Conservation (phyloP, 2,888 invertebrate species). For the Xestia c-nigrum region DNA sequence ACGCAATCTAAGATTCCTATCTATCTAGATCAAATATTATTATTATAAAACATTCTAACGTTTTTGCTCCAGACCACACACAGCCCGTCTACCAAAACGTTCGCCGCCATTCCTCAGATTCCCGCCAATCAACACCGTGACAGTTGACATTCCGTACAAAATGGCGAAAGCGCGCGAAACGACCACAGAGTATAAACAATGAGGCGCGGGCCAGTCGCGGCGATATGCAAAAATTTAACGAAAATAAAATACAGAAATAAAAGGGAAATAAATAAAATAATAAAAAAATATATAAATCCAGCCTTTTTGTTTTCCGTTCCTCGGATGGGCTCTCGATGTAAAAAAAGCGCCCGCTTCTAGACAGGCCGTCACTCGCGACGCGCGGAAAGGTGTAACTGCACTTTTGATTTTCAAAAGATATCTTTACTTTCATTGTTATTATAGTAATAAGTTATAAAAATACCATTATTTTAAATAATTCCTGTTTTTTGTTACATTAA, state of each 20-base stretch:
- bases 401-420: conserved; percentile 58
- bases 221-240: conserved; percentile 88
- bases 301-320: conserved; percentile 89
- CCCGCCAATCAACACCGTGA: conserved; percentile 78
- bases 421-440: not conserved
- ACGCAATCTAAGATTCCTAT: conserved; percentile 52
- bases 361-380: conserved; percentile 81
- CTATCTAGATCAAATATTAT: conserved; percentile 59
- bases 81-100: conserved; percentile 65
- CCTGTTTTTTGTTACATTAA: not conserved
- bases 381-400: conserved; percentile 72
- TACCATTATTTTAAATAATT: not conserved
- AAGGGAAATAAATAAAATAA: conserved; percentile 88
- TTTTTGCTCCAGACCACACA: conserved; percentile 75
- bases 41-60: conserved; percentile 45
- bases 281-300: conserved; percentile 88
- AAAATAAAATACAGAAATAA: conserved; percentile 86
- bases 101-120: conserved; percentile 71
- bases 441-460: not conserved
- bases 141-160: conserved; percentile 81
- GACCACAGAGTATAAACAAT: conserved; percentile 71
- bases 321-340: conserved; percentile 89
- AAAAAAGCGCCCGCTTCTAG: conserved; percentile 90
- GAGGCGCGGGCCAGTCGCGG: conserved; percentile 67
- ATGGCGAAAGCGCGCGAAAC: conserved; percentile 81